phyloP scores from a whole-genome alignment of 2,797 vertebrate species.

The Discoglossus pictus region DNA sequence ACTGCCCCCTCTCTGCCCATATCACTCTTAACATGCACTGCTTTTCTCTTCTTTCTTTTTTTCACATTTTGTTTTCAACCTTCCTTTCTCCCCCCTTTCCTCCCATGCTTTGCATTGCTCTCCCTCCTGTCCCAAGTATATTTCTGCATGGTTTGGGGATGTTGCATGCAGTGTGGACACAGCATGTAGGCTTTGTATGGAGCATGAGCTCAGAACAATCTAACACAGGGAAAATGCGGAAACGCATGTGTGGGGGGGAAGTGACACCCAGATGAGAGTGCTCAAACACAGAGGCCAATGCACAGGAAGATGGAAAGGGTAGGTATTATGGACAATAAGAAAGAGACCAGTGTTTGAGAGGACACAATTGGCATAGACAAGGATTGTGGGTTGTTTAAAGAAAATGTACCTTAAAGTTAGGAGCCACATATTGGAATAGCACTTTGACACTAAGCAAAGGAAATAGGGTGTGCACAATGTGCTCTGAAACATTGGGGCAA shows the following conservation, averaged over 20 bases:
- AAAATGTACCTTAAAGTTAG: no score
- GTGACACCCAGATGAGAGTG: background rate
- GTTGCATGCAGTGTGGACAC: conserved; percentile 59
- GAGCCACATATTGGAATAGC: no score
- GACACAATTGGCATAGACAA: no score
- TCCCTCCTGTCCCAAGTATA: conserved; percentile 9
- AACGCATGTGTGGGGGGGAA: no score
- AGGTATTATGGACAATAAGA: no score
- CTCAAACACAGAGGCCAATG: no score
- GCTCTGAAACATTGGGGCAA: no score
- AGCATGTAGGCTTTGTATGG: conserved; percentile 76
- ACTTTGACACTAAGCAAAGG: no score
- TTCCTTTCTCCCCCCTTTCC: conserved; percentile 7
- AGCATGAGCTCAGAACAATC: conserved; percentile 42
- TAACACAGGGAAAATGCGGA: background rate
- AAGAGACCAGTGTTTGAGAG: no score
- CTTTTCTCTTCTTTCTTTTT: conserved; percentile 15
- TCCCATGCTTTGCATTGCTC: conserved; percentile 16
- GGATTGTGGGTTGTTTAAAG: no score
- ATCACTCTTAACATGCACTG: conserved; percentile 50
- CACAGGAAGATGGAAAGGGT: no score
- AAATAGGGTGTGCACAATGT: background rate
- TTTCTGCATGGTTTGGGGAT: conserved; percentile 53
- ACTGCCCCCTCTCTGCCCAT: conserved; percentile 44
- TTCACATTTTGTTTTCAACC: conserved; percentile 25